Evolutionary conservation across 2,888 invertebrate genomes (phyloP).

Genomic region (Pachliopta kotzebuea): DNA sequence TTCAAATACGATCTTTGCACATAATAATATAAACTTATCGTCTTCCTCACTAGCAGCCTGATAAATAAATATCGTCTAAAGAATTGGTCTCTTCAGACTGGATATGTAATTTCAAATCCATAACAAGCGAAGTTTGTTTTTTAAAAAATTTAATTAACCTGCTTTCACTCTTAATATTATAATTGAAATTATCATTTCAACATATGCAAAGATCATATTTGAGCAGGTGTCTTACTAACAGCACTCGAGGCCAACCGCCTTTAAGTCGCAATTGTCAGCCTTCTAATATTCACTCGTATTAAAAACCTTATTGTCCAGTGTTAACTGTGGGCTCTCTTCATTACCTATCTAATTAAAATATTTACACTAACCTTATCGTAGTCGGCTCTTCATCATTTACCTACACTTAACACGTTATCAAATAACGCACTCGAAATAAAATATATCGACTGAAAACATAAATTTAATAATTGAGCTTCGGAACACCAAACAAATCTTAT

Average conservation of each 20-base stretch:
- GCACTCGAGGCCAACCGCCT: slow-evolving; percentile 14
- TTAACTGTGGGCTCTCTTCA: slow-evolving; percentile 56
- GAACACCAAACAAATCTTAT: slow-evolving; percentile 70
- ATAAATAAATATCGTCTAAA: background rate
- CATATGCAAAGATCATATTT: slow-evolving; percentile 25
- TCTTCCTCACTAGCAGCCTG: background rate
- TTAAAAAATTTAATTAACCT: background rate
- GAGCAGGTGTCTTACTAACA: slow-evolving; percentile 3
- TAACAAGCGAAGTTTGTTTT: background rate
- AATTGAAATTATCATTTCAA: background rate
- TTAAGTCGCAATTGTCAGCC: slow-evolving; percentile 39
- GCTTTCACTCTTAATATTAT: background rate
- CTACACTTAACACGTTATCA: slow-evolving; percentile 22
- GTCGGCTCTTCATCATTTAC: slow-evolving; percentile 11
- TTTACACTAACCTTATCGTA: slow-evolving; percentile 24
- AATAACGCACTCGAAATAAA: slow-evolving; percentile 26
- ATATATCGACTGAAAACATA: slow-evolving; percentile 32
- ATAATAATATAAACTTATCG: background rate
- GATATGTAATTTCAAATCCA: no score
- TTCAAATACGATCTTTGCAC: slow-evolving; percentile 29
- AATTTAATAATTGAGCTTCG: slow-evolving; percentile 50
- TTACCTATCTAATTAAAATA: slow-evolving; percentile 20
- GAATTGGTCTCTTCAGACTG: no score
- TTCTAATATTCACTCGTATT: slow-evolving; percentile 35
- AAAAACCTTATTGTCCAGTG: slow-evolving; percentile 45